Conservation (phyloP, 2,888 invertebrate genomes). For the Orthonevra nobilis region DNA sequence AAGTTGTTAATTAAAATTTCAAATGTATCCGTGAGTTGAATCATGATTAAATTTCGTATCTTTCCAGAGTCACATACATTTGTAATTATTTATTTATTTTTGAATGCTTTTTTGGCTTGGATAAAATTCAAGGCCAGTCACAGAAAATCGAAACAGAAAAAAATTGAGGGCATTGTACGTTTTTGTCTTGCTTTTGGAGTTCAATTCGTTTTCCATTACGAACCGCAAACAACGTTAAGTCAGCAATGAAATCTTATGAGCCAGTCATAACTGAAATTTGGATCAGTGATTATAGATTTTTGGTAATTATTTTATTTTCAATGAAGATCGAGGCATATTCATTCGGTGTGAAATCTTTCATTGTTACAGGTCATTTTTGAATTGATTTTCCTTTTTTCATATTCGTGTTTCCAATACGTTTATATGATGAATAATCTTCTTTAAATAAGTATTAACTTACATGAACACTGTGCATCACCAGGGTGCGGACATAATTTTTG, state of each 20-base stretch:
- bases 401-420: no score
- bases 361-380: no score
- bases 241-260: constrained; percentile 10
- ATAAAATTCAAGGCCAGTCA: constrained; percentile 44
- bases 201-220: constrained; percentile 26
- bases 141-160: constrained; percentile 34
- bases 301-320: no score
- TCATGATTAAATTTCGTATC: constrained; percentile 24
- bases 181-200: constrained; percentile 1
- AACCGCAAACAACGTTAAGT: constrained; percentile 23
- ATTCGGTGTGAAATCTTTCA: no score
- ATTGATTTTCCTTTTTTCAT: no score
- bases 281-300: constrained; percentile 2
- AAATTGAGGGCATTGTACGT: constrained; percentile 52
- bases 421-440: no score
- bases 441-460: no score
- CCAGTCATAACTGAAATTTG: neutral
- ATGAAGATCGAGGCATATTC: no score
- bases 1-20: constrained; percentile 45
- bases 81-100: constrained; percentile 2
- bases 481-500: no score
- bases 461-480: no score
- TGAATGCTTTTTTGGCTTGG: neutral
- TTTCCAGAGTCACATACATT: neutral
- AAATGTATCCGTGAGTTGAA: constrained; percentile 61